These are phyloP conservation scores for Plemyria rubiginata DNA, from an alignment of 2,888 invertebrate species.

Conservation along the genomic window DNA sequence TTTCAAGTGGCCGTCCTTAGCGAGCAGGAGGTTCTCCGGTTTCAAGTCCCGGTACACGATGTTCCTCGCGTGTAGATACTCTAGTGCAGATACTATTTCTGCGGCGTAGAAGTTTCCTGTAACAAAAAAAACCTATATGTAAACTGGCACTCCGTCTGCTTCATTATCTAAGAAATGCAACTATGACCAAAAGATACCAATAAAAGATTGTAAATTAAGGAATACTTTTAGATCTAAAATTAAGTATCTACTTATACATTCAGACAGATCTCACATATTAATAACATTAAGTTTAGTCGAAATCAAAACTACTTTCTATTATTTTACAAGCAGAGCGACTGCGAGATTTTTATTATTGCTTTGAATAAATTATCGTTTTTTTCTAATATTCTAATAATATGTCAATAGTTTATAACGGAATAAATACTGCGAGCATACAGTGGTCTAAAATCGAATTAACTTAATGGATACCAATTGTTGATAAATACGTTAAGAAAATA, in stretches of 20 bases:
- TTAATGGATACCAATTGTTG: too few species aligned
- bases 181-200: too few species aligned
- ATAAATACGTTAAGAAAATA: too few species aligned
- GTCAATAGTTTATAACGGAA: conserved; percentile 2
- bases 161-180: not conserved
- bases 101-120: conserved; percentile 95
- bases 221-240: not conserved
- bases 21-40: conserved; percentile 97
- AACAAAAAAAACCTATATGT: conserved; percentile 28
- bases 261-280: conserved; percentile 1
- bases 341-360: conserved; percentile 9
- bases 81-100: conserved; percentile 96
- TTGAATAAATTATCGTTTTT: conserved; percentile 26
- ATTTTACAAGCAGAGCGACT: conserved; percentile 6
- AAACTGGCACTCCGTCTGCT: not conserved
- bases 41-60: conserved; percentile 96
- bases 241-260: not conserved
- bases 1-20: conserved; percentile 97
- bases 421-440: not conserved
- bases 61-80: conserved; percentile 95
- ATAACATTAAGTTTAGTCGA: not conserved
- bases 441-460: too few species aligned
- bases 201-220: too few species aligned
- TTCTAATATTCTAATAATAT: conserved; percentile 1
- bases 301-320: conserved; percentile 25